Evolutionary conservation across 1,140 invertebrate species (phyloP).

Genomic region (Caerostris extrusa): DNA sequence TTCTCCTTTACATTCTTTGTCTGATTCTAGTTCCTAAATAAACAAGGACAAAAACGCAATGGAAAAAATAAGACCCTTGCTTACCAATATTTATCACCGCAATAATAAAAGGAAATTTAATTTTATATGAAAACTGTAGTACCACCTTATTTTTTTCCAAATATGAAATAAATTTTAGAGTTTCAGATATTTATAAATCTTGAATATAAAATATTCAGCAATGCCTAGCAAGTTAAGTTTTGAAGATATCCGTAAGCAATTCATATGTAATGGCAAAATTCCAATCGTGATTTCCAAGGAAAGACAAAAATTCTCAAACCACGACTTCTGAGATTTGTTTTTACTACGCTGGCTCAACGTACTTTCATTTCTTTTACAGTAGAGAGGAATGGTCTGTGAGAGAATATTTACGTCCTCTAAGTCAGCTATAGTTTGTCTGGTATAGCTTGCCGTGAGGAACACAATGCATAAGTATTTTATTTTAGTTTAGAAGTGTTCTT

Average conservation of each 20-base stretch:
- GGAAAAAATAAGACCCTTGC: no score
- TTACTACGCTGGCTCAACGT: neutral
- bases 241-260: constrained; percentile 4
- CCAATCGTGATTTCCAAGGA: neutral
- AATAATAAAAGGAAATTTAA: no score
- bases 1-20: no score
- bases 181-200: neutral
- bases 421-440: neutral
- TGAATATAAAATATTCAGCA: neutral
- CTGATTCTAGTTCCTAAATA: no score
- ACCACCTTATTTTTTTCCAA: no score
- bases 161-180: no score
- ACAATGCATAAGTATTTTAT: neutral
- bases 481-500: neutral
- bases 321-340: neutral
- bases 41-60: no score
- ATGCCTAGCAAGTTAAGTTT: neutral
- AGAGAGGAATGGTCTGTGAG: constrained; percentile 7
- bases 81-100: no score
- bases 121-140: no score
- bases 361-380: neutral
- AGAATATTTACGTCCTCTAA: constrained; percentile 15
- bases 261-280: constrained; percentile 11
- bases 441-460: neutral
- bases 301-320: neutral